Percentiles rank a stretch among this genome's conserved stretches.
phyloP scores from a whole-genome alignment of 2,797 vertebrate species.

The Nasua narica region DNA sequence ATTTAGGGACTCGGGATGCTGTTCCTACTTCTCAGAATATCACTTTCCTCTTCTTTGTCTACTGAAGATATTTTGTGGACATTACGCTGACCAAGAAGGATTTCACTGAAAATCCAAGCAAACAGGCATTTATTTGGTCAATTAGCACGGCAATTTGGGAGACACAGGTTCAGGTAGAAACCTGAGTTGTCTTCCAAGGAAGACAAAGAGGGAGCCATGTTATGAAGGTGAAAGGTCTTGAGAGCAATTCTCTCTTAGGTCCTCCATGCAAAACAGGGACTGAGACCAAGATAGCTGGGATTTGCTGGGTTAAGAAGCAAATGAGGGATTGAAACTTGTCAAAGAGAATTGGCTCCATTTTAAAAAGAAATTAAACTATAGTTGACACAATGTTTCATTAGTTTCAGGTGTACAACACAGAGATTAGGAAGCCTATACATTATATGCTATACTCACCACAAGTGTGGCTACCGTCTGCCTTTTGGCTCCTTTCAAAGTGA shows the following conservation, averaged over 20 bases:
- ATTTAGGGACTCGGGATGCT: not conserved
- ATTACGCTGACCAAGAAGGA: not conserved
- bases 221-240: not conserved
- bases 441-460: not conserved
- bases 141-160: not conserved
- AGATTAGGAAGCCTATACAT: not conserved
- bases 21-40: not conserved
- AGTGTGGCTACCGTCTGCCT: not conserved
- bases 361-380: not conserved
- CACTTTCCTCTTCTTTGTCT: not conserved
- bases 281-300: not conserved
- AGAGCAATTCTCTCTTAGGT: not conserved
- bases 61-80: not conserved
- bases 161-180: not conserved
- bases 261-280: not conserved
- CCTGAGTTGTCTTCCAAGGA: not conserved
- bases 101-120: not conserved
- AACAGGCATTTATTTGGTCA: not conserved
- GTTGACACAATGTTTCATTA: not conserved
- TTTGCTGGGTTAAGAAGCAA: not conserved
- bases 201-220: not conserved
- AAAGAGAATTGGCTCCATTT: not conserved
- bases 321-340: not conserved
- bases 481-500: not conserved
- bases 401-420: not conserved